These are phyloP conservation scores for Leptosomus discolor DNA, from an alignment of 2,113 vertebrate genomes.

Conservation along the genomic window DNA sequence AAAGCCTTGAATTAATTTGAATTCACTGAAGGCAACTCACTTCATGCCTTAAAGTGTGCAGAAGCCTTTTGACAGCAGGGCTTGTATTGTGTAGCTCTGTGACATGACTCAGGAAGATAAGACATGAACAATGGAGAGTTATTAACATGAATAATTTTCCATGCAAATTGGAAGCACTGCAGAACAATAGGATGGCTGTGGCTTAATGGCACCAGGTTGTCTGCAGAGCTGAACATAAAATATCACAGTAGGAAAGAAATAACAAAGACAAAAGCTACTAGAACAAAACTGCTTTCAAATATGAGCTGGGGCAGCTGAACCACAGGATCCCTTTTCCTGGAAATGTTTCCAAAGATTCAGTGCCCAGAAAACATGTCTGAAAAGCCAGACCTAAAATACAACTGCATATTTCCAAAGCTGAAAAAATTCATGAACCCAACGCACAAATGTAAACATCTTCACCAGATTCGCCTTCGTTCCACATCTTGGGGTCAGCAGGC, in stretches of 20 bases:
- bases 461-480: not conserved
- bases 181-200: not conserved
- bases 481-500: not conserved
- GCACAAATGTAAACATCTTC: not conserved
- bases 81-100: not conserved
- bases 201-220: not conserved
- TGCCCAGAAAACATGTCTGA: not conserved
- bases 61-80: not conserved
- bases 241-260: not conserved
- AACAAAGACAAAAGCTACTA: not conserved
- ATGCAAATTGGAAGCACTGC: constrained; percentile 11
- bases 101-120: constrained; percentile 36
- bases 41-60: not conserved
- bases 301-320: not conserved
- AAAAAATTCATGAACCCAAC: not conserved
- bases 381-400: not conserved
- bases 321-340: not conserved
- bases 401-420: not conserved
- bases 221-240: not conserved
- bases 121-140: constrained; percentile 27
- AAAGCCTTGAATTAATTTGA: not conserved
- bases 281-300: not conserved
- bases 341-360: not conserved
- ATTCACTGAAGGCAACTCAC: not conserved
- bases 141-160: constrained; percentile 36